Percentiles rank a stretch among this genome's conserved stretches.
Conservation (phyloP, 2,113 vertebrate genomes). For the Campylomormyrus numenius region DNA sequence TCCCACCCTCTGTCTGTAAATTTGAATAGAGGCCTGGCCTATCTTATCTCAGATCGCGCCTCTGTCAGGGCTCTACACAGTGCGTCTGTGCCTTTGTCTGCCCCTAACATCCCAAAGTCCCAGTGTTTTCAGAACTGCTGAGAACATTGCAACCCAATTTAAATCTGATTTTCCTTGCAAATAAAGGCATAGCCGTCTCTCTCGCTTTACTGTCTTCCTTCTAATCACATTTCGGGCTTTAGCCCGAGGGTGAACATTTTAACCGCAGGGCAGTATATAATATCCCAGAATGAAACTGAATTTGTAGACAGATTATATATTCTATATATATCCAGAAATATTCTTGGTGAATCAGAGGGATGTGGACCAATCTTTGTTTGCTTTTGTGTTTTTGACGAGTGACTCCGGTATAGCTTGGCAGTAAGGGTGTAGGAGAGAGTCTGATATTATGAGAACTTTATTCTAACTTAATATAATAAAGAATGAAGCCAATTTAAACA, state of each 20-base stretch:
- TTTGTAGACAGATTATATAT: background rate
- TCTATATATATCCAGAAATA: background rate
- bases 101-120: background rate
- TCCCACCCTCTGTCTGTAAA: background rate
- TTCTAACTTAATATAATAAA: background rate
- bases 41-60: conserved; percentile 29
- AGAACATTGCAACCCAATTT: background rate
- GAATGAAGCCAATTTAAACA: background rate
- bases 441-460: background rate
- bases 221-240: background rate
- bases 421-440: background rate
- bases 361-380: background rate
- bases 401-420: background rate
- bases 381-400: background rate
- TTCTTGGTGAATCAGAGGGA: background rate
- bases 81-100: background rate
- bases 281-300: background rate
- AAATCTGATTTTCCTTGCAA: background rate
- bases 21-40: conserved; percentile 2
- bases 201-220: background rate
- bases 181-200: background rate
- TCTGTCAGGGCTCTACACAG: background rate
- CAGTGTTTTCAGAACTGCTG: background rate
- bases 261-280: background rate
- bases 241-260: background rate